These are phyloP conservation scores for Lepidothrix coronata DNA, from an alignment of 2,113 vertebrate genomes.

Conservation along the genomic window DNA sequence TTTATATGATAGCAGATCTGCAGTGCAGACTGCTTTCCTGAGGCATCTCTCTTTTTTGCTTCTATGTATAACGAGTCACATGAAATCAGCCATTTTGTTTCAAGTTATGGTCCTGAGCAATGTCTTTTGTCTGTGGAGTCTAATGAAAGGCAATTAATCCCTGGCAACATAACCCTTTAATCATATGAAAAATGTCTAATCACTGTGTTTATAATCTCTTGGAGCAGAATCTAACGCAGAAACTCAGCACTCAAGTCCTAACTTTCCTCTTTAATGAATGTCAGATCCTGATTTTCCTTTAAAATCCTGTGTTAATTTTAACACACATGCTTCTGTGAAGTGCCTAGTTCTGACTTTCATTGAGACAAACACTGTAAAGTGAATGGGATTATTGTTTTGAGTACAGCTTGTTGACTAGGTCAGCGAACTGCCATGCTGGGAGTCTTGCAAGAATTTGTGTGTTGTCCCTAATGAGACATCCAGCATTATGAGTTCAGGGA, in stretches of 20 bases:
- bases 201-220: background rate
- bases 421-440: background rate
- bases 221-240: background rate
- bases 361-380: background rate
- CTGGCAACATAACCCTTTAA: background rate
- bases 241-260: background rate
- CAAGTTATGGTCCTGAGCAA: background rate
- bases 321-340: background rate
- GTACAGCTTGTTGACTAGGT: background rate
- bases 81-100: background rate
- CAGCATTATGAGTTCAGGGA: background rate
- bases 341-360: background rate
- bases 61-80: background rate
- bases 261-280: slow-evolving; percentile 12
- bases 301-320: background rate
- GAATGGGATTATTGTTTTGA: background rate
- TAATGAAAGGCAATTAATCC: slow-evolving; percentile 3
- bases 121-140: background rate
- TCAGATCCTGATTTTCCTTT: background rate
- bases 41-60: background rate
- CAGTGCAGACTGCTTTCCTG: background rate
- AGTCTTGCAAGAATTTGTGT: background rate
- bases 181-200: slow-evolving; percentile 27
- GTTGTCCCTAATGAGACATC: background rate
- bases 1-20: background rate